Percentiles rank a stretch among this genome's conserved stretches.
Evolutionary conservation across 2,888 invertebrate species (phyloP).

Genomic region (Lasioglossum malachurum): DNA sequence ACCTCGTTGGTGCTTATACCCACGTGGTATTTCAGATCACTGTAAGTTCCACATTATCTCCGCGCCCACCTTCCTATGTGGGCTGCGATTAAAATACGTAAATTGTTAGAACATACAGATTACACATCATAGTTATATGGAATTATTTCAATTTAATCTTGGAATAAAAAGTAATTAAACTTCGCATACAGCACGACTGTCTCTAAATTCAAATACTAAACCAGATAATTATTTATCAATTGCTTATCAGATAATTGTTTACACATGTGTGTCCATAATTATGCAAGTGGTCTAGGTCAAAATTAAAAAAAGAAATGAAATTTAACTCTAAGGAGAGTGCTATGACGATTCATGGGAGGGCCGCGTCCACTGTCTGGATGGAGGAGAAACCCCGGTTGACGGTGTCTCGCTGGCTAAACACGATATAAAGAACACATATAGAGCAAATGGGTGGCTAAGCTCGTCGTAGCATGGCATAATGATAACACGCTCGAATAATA

Average conservation of each 20-base stretch:
- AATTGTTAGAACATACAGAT: too few species aligned
- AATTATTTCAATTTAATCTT: not conserved
- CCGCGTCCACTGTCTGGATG: not conserved
- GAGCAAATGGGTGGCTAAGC: constrained; percentile 72
- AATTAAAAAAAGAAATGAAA: too few species aligned
- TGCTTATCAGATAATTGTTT: too few species aligned
- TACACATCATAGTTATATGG: not conserved
- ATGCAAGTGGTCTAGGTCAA: too few species aligned
- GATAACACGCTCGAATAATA: constrained; percentile 84
- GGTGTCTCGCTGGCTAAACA: constrained; percentile 34
- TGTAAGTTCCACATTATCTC: too few species aligned
- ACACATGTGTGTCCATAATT: too few species aligned
- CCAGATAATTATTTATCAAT: not conserved
- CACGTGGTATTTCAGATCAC: too few species aligned
- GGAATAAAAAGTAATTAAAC: not conserved
- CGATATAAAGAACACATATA: constrained; percentile 55
- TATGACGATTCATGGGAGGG: not conserved
- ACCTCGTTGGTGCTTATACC: too few species aligned
- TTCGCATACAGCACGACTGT: not conserved
- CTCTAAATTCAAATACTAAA: not conserved
- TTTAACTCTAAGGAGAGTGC: not conserved
- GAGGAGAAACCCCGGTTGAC: not conserved
- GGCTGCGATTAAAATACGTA: too few species aligned
- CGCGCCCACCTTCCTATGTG: not conserved
- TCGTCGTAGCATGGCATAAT: constrained; percentile 80